Evolutionary conservation across 2,797 vertebrate species (phyloP).

Genomic region (Scleropages formosus): DNA sequence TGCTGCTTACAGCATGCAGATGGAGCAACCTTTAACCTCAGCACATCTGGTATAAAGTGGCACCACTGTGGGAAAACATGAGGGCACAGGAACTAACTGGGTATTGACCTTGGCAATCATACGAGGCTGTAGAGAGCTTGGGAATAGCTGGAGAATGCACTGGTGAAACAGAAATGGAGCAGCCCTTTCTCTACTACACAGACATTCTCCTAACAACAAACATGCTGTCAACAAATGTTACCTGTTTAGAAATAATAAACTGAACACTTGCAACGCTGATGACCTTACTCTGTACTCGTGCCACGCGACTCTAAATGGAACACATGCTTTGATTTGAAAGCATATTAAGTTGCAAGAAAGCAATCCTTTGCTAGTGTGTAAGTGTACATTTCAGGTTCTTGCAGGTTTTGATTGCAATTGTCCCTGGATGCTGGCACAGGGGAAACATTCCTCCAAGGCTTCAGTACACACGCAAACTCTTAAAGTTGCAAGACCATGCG

Average conservation of each 20-base stretch:
- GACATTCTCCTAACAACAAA: background rate
- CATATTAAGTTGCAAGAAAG: background rate
- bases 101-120: background rate
- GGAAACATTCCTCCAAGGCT: background rate
- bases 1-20: slow-evolving; percentile 40
- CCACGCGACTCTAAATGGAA: background rate
- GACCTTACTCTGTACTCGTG: background rate
- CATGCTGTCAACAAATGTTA: background rate
- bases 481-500: background rate
- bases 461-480: background rate
- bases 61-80: slow-evolving; percentile 4
- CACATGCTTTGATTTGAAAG: slow-evolving; percentile 8
- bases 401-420: background rate
- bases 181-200: background rate
- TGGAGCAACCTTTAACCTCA: slow-evolving; percentile 34
- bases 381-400: background rate
- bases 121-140: background rate
- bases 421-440: background rate
- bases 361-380: background rate
- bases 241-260: too few species aligned
- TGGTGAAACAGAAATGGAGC: slow-evolving; percentile 1
- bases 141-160: background rate
- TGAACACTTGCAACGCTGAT: background rate
- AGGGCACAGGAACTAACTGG: background rate
- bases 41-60: slow-evolving; percentile 16